Evolutionary conservation across 2,888 invertebrate species (phyloP).

Genomic region (Epiperipatus broadwayi): DNA sequence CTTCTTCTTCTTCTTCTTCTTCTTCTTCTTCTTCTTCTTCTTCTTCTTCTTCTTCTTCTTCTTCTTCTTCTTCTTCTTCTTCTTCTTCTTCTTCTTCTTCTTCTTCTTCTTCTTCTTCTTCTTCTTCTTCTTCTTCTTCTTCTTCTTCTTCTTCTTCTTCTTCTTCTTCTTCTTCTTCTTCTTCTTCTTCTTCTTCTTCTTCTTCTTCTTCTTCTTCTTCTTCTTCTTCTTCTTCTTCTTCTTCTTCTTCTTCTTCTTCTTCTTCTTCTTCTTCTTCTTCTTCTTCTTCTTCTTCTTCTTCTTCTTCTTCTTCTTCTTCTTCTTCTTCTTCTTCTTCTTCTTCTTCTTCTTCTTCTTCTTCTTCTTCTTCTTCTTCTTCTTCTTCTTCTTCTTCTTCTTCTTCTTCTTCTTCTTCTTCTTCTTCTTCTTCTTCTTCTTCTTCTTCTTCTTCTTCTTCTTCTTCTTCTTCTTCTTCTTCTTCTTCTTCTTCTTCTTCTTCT

Average conservation of each 20-base stretch:
- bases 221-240: conserved; percentile 3
- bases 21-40: conserved; percentile 3
- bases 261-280: conserved; percentile 3
- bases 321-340: conserved; percentile 3
- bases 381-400: conserved; percentile 3
- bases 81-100: conserved; percentile 3
- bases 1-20: conserved; percentile 3
- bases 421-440: conserved; percentile 3
- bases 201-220: conserved; percentile 3
- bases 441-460: conserved; percentile 3
- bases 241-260: conserved; percentile 3
- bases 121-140: conserved; percentile 3
- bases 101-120: conserved; percentile 3
- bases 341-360: conserved; percentile 3
- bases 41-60: conserved; percentile 3
- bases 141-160: conserved; percentile 3
- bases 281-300: conserved; percentile 3
- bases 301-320: conserved; percentile 3
- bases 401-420: conserved; percentile 3
- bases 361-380: conserved; percentile 3
- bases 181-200: conserved; percentile 3
- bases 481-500: conserved; percentile 3
- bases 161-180: conserved; percentile 3
- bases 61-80: conserved; percentile 3
- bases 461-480: conserved; percentile 3